Evolutionary conservation across 2,888 invertebrate species (phyloP).

Genomic region (Cylindroiulus punctatus): DNA sequence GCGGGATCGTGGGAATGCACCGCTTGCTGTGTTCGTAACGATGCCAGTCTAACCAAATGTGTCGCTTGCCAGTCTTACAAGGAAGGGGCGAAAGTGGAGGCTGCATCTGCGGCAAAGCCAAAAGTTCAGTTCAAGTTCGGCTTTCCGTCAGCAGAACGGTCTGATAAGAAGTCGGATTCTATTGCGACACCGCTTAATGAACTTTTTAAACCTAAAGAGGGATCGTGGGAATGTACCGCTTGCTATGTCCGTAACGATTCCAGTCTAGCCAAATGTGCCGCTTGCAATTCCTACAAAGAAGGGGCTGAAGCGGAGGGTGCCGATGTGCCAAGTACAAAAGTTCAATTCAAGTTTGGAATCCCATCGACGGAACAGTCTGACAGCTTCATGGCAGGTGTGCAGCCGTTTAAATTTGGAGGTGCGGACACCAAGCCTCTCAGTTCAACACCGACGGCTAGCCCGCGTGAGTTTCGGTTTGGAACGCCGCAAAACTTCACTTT

Average conservation of each 20-base stretch:
- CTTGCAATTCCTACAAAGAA: conserved; percentile 73
- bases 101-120: neutral
- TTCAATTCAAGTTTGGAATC: conserved; percentile 60
- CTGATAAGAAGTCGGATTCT: neutral
- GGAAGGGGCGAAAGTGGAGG: conserved; percentile 65
- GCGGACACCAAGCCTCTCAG: neutral
- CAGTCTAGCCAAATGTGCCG: conserved; percentile 71
- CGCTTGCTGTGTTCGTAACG: conserved; percentile 74
- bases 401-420: conserved; percentile 57
- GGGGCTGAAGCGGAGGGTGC: conserved; percentile 60
- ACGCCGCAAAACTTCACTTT: conserved; percentile 61
- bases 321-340: neutral
- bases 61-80: conserved; percentile 73
- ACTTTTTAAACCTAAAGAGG: conserved; percentile 64
- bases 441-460: neutral
- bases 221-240: conserved; percentile 65
- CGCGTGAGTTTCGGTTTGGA: conserved; percentile 60
- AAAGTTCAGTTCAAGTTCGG: conserved; percentile 60
- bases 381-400: conserved; percentile 39
- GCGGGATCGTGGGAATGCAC: conserved; percentile 65
- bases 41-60: conserved; percentile 71
- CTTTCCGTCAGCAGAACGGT: conserved; percentile 55
- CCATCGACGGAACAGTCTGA: conserved; percentile 53
- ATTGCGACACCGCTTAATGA: conserved; percentile 60
- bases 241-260: conserved; percentile 75